Percentiles rank a stretch among this genome's conserved stretches.
phyloP scores from a whole-genome alignment of 2,797 vertebrate genomes.

The Hydrophis major region DNA sequence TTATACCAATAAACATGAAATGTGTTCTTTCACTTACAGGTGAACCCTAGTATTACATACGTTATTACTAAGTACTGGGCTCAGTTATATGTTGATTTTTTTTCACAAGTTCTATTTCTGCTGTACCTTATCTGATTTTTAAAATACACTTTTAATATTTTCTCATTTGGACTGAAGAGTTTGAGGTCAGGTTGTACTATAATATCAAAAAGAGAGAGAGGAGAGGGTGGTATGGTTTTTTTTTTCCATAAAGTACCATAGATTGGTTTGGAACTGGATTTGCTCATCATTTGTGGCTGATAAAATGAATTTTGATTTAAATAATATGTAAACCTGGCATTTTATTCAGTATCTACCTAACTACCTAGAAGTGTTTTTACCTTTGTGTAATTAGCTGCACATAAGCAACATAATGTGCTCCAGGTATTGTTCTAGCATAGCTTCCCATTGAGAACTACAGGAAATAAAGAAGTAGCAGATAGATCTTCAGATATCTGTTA shows the following conservation, averaged over 20 bases:
- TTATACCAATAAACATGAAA: neutral
- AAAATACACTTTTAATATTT: neutral
- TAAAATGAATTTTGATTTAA: neutral
- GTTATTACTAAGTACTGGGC: neutral
- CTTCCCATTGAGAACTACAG: neutral
- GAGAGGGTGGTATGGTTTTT: neutral
- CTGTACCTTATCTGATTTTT: neutral
- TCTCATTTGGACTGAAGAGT: neutral
- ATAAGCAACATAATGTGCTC: neutral
- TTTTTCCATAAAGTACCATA: neutral
- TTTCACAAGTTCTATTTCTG: neutral
- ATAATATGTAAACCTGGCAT: neutral
- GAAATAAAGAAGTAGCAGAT: neutral
- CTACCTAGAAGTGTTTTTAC: neutral
- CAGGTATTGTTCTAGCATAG: neutral
- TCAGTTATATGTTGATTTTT: neutral
- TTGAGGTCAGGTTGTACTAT: neutral
- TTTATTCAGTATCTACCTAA: neutral
- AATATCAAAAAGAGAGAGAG: neutral
- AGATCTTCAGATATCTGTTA: neutral
- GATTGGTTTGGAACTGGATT: neutral
- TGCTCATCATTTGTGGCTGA: neutral
- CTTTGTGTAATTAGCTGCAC: neutral
- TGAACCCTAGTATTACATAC: neutral
- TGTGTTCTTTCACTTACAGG: neutral